Base-by-base conservation (phyloP, 2,113 vertebrate species). In the Gavialis gangeticus region DNA sequence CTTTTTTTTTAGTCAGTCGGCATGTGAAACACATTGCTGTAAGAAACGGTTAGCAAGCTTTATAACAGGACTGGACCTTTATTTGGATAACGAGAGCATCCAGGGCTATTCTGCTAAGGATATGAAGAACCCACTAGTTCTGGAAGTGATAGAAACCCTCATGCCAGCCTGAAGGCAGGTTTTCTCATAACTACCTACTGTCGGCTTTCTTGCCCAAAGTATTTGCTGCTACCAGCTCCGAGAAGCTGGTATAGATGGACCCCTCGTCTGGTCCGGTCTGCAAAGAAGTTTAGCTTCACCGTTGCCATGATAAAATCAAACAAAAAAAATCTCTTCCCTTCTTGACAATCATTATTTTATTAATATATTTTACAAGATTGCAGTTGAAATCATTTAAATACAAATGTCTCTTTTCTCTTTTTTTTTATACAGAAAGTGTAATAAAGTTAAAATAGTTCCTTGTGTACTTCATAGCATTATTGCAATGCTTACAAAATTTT, bases 371-470 rank as follows among this genome's bases (percentile, higher is more conserved):
- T 98, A 98, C 98, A 98, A 98, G 98, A 98, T 98, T 98, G 98
- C 97, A 98, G 95, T 98, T 97, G 98, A 98, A 98, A 98, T 99
- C 98, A 99, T 98, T 98, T 99, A 99, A 99, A 99, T 99, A 99
- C 99, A 99, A 99, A 99, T 46, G 46, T 46, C 46, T 46, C 46
- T 46, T 46, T 46, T 46, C 46, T 46, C 9, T 96, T 92, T 94
- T 90, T 97, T 98, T 98, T 98, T 98, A 98, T 98, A 99, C 98
- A 99, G 98, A 99, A 99, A 99, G 98, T 98, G 98, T 98, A 98
- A 98, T 99, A 98, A 98, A 99, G 98, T 97, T 98, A 98, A 99
- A 99, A 99, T 98, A 98, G 98, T 98, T 98, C 98, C 98, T 98
- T 98, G 98, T 98, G 98, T 98, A 98, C 97, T 98, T 98, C 96